These are phyloP conservation scores for Drosophila atroscutellata DNA, from an alignment of 2,888 invertebrate species.

Conservation along the genomic window DNA sequence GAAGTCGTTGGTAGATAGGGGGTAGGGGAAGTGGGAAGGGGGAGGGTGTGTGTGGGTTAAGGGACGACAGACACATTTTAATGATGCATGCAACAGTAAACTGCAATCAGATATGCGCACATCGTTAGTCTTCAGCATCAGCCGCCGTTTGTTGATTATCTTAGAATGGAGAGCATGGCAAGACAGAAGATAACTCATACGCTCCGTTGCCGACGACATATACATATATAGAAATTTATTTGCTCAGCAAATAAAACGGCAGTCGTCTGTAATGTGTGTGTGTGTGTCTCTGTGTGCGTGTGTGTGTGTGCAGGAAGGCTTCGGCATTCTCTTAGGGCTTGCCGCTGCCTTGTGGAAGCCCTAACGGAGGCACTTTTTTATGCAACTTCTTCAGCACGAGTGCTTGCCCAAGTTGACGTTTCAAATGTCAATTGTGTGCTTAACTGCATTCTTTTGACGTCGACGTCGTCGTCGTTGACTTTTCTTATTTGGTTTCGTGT, in stretches of 20 bases:
- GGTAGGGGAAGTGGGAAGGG: slow-evolving; percentile 5
- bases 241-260: slow-evolving; percentile 80
- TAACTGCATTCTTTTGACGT: slow-evolving; percentile 79
- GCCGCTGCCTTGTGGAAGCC: slow-evolving; percentile 54
- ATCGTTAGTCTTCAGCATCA: slow-evolving; percentile 79
- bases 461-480: slow-evolving; percentile 40
- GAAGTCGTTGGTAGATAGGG: slow-evolving; percentile 16
- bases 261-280: slow-evolving; percentile 19
- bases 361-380: slow-evolving; percentile 79
- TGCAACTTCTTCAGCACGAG: slow-evolving; percentile 81
- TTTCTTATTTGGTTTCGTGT: slow-evolving; percentile 64
- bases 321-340: neutral
- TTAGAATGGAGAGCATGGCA: slow-evolving; percentile 73
- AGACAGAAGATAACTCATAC: slow-evolving; percentile 80
- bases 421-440: slow-evolving; percentile 84
- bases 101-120: slow-evolving; percentile 79
- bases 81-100: slow-evolving; percentile 82
- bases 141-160: slow-evolving; percentile 76
- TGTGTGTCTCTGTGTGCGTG: slow-evolving; percentile 10
- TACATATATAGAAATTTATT: slow-evolving; percentile 74
- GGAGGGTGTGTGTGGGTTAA: slow-evolving; percentile 16
- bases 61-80: slow-evolving; percentile 79
- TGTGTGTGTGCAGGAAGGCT: slow-evolving; percentile 24
- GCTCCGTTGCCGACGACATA: slow-evolving; percentile 57
- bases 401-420: slow-evolving; percentile 79